These are phyloP conservation scores for Phyllopteryx taeniolatus DNA, from an alignment of 2,113 vertebrate species.

Conservation along the genomic window DNA sequence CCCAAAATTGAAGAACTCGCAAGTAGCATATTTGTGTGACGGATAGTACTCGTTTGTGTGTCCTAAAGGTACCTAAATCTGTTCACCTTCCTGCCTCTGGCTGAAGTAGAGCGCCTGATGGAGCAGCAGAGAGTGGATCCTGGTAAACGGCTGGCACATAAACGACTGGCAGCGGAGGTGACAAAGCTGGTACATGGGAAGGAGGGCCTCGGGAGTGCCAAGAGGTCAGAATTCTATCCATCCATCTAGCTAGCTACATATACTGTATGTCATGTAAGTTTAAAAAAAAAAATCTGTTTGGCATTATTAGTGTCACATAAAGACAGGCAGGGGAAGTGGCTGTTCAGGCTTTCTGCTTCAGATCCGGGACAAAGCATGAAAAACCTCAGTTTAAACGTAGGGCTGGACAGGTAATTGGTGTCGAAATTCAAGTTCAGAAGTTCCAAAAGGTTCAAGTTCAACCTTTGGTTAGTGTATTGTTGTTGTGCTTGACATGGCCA, in stretches of 20 bases:
- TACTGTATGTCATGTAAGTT: too few species aligned
- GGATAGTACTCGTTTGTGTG: neutral
- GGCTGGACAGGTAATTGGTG: too few species aligned
- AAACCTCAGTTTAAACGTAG: too few species aligned
- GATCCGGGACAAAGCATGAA: too few species aligned
- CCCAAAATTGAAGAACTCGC: too few species aligned
- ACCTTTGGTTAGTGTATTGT: too few species aligned
- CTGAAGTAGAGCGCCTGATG: slow-evolving; percentile 88
- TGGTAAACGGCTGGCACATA: slow-evolving; percentile 84
- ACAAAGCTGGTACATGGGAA: slow-evolving; percentile 94
- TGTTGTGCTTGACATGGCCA: too few species aligned
- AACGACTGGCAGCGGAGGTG: slow-evolving; percentile 91
- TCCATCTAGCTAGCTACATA: neutral
- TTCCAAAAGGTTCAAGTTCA: too few species aligned
- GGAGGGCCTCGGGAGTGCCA: slow-evolving; percentile 89
- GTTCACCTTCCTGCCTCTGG: slow-evolving; percentile 89
- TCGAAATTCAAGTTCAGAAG: too few species aligned
- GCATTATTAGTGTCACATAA: neutral
- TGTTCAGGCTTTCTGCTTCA: too few species aligned
- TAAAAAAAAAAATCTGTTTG: neutral
- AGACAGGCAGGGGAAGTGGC: too few species aligned
- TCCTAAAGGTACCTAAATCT: slow-evolving; percentile 86
- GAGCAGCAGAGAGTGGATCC: slow-evolving; percentile 83
- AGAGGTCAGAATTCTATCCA: slow-evolving; percentile 73
- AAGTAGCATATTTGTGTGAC: neutral